Conservation (phyloP, 2,888 invertebrate genomes). For the Andrena minutula region DNA sequence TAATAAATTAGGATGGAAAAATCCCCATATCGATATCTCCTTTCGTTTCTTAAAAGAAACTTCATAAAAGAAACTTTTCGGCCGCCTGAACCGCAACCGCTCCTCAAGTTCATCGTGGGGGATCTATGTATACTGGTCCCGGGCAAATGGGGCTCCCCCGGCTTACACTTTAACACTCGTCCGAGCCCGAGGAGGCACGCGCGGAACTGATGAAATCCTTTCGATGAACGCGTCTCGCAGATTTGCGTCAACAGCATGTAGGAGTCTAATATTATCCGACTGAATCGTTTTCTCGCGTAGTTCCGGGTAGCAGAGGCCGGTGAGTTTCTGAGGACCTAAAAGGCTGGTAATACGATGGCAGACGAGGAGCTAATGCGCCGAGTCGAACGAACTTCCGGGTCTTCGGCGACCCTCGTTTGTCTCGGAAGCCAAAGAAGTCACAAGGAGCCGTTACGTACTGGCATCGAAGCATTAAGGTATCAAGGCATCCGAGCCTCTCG, state of each 20-base stretch:
- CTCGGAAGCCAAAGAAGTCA: constrained; percentile 81
- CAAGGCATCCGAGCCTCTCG: constrained; percentile 55
- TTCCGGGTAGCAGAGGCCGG: constrained; percentile 49
- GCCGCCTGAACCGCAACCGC: too few relatives aligned
- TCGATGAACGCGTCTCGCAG: neutral
- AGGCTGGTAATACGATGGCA: constrained; percentile 55
- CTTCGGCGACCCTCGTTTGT: constrained; percentile 81
- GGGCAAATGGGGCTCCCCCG: too few relatives aligned
- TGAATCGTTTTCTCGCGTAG: constrained; percentile 47
- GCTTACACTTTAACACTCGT: too few relatives aligned
- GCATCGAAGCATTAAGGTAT: constrained; percentile 53
- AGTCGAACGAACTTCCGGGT: constrained; percentile 79
- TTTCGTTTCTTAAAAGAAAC: too few relatives aligned
- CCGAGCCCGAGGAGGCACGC: neutral
- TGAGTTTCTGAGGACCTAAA: constrained; percentile 42
- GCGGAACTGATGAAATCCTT: neutral
- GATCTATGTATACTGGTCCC: too few relatives aligned
- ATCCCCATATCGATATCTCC: too few relatives aligned
- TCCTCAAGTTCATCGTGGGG: too few relatives aligned
- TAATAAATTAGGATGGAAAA: too few relatives aligned
- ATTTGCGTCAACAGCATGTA: constrained; percentile 24
- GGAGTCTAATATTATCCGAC: constrained; percentile 46
- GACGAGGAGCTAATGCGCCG: constrained; percentile 73
- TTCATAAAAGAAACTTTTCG: too few relatives aligned
- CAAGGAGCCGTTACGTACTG: constrained; percentile 75